phyloP scores from a whole-genome alignment of 2,113 vertebrate species.

The Henicopernis longicauda region DNA sequence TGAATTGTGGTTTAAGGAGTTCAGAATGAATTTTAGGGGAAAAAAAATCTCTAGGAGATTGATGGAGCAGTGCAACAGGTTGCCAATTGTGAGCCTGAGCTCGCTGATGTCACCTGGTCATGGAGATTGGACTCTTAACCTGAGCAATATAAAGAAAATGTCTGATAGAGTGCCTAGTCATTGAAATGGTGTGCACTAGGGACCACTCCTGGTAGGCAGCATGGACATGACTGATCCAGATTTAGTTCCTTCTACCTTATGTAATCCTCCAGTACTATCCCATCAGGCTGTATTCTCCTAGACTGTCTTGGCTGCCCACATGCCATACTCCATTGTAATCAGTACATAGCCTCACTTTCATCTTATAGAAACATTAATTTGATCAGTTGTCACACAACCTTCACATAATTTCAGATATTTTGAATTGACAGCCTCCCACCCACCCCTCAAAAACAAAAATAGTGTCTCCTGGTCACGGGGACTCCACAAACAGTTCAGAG shows the following conservation, averaged over 20 bases:
- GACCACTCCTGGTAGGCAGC: neutral
- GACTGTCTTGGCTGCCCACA: neutral
- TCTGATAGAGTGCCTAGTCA: no score
- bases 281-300: neutral
- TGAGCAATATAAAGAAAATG: neutral
- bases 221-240: neutral
- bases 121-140: neutral
- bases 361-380: neutral
- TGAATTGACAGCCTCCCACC: rapidly evolving
- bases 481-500: neutral
- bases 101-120: neutral
- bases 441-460: neutral
- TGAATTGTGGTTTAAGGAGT: neutral
- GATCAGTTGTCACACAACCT: neutral
- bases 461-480: neutral
- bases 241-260: neutral
- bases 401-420: neutral
- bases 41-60: neutral
- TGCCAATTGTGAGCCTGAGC: neutral
- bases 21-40: neutral
- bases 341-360: neutral
- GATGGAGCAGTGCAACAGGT: neutral
- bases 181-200: neutral
- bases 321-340: neutral
- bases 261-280: neutral